These are phyloP conservation scores for Daktulosphaira vitifoliae DNA, from an alignment of 1,140 invertebrate genomes.

Conservation along the genomic window DNA sequence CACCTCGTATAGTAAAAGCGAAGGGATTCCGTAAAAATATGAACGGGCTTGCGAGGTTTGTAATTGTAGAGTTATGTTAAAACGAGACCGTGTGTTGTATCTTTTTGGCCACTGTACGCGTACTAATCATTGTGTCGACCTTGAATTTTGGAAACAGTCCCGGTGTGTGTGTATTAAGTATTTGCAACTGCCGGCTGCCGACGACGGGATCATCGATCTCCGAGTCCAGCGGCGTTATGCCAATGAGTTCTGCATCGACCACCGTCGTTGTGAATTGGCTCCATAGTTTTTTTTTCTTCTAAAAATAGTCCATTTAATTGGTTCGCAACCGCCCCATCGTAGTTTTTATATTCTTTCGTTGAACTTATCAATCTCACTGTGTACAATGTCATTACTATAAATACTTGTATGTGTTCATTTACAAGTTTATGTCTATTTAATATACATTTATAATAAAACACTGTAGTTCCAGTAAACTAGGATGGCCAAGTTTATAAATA, in stretches of 20 bases:
- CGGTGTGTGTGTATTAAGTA: not conserved
- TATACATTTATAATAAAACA: no score
- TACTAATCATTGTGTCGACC: not conserved
- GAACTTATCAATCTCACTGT: constrained; percentile 7
- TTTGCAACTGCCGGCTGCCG: not conserved
- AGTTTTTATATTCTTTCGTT: not conserved
- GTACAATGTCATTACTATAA: not conserved
- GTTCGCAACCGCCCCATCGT: not conserved
- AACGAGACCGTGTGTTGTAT: no score
- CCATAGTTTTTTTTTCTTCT: constrained; percentile 12
- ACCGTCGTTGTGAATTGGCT: constrained; percentile 9
- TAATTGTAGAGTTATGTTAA: no score
- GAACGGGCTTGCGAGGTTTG: no score
- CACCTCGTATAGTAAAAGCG: no score
- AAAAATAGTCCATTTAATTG: constrained; percentile 21
- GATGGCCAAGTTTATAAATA: no score
- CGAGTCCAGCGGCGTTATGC: constrained; percentile 11
- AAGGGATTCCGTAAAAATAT: no score
- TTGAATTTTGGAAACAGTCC: constrained; percentile 12
- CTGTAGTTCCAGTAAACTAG: no score
- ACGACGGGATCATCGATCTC: constrained; percentile 5
- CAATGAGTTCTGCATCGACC: not conserved
- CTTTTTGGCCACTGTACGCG: no score
- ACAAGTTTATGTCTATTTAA: no score
- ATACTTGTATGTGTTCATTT: not conserved